phyloP scores from a whole-genome alignment of 2,113 vertebrate species.

The Barbus barbus region DNA sequence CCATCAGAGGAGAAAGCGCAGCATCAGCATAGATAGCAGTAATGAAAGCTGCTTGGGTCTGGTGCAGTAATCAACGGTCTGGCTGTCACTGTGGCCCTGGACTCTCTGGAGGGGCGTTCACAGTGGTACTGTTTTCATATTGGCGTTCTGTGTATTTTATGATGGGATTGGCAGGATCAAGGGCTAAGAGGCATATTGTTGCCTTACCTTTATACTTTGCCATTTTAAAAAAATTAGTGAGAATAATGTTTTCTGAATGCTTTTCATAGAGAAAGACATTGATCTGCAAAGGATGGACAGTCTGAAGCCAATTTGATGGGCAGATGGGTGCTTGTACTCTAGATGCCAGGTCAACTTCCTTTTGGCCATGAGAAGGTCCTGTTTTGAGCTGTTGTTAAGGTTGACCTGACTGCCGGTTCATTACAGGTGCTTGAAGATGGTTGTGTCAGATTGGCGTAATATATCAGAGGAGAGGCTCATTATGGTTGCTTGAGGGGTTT shows the following conservation, averaged over 20 bases:
- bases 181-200: constrained; percentile 17
- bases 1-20: constrained; percentile 51
- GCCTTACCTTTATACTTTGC: too few species aligned
- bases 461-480: constrained; percentile 56
- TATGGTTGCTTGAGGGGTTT: constrained; percentile 49
- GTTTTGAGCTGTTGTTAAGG: constrained; percentile 42
- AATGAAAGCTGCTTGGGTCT: constrained; percentile 64
- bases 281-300: constrained; percentile 63
- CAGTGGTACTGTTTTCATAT: constrained; percentile 33
- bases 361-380: too few species aligned
- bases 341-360: too few species aligned
- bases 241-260: too few species aligned
- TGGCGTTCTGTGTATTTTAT: constrained; percentile 50
- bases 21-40: constrained; percentile 62
- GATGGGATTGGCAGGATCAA: constrained; percentile 48
- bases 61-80: constrained; percentile 59
- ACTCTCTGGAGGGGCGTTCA: not conserved
- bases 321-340: not conserved
- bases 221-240: too few species aligned
- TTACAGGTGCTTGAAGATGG: constrained; percentile 15
- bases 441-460: constrained; percentile 4
- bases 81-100: not conserved
- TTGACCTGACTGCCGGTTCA: not conserved
- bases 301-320: constrained; percentile 68
- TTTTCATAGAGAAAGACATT: constrained; percentile 54